These are phyloP conservation scores for Psittacara wagleri DNA, from an alignment of 2,113 vertebrate genomes.

Conservation along the genomic window DNA sequence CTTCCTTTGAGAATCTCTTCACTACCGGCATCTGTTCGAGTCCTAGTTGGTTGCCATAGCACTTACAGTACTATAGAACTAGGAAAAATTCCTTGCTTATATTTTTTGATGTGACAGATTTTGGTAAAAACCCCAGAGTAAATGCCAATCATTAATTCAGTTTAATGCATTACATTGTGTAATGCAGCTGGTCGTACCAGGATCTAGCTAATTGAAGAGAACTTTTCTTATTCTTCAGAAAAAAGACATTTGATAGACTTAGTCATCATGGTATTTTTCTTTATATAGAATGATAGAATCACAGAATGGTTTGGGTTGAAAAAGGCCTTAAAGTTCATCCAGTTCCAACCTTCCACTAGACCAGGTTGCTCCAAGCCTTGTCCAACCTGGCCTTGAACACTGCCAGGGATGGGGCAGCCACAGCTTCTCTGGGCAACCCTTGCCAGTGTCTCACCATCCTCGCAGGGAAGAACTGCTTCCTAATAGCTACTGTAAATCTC, in stretches of 20 bases:
- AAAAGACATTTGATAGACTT: background rate
- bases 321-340: background rate
- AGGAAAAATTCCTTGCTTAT: background rate
- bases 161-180: background rate
- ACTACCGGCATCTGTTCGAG: background rate
- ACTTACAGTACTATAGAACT: background rate
- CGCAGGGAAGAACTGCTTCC: background rate
- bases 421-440: background rate
- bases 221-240: background rate
- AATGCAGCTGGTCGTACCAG: background rate
- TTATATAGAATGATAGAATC: background rate
- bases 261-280: background rate
- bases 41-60: background rate
- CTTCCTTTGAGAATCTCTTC: background rate
- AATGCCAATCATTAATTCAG: background rate
- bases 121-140: background rate
- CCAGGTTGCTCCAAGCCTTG: background rate
- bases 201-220: background rate
- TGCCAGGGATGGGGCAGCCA: background rate
- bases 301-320: background rate
- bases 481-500: background rate
- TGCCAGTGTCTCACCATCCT: background rate
- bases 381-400: background rate
- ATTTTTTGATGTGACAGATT: background rate
- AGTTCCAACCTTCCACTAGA: background rate